phyloP scores from a whole-genome alignment of 2,113 vertebrate species.

The Coptodon bakossiorum region DNA sequence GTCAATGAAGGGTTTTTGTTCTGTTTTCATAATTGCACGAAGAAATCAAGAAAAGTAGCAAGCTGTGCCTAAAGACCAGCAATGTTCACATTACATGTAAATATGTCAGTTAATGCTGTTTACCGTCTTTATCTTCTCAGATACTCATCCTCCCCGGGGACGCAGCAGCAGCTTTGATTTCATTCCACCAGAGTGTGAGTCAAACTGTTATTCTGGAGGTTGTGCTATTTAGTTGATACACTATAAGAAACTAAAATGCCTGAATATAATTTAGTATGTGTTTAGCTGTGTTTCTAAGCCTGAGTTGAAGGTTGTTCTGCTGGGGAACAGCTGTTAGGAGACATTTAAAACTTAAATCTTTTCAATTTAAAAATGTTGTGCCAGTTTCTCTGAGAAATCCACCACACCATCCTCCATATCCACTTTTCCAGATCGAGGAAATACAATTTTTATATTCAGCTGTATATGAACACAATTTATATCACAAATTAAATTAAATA shows the following conservation, averaged over 20 bases:
- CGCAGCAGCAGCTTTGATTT: not conserved
- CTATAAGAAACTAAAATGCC: not conserved
- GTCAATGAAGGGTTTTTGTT: too few relatives aligned
- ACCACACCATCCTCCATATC: not conserved
- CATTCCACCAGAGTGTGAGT: not conserved
- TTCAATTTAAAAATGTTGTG: not conserved
- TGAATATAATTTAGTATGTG: not conserved
- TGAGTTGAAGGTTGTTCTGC: not conserved
- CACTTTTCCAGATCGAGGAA: not conserved
- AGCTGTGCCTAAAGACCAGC: not conserved
- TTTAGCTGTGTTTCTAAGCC: not conserved
- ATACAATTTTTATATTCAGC: not conserved
- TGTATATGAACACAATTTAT: not conserved
- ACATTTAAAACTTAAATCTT: not conserved
- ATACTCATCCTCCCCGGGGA: not conserved
- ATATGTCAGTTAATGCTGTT: not conserved
- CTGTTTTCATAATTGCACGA: too few relatives aligned
- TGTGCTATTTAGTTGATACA: not conserved
- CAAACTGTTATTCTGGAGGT: not conserved
- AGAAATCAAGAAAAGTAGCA: not conserved
- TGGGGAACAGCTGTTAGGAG: not conserved
- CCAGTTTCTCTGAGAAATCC: not conserved
- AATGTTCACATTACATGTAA: not conserved
- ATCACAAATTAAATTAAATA: not conserved
- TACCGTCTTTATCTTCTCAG: not conserved